Percentiles rank a stretch among this genome's conserved stretches.
Conservation (phyloP, 64 coral and sea anemone genomes). For the Actinia equina region DNA sequence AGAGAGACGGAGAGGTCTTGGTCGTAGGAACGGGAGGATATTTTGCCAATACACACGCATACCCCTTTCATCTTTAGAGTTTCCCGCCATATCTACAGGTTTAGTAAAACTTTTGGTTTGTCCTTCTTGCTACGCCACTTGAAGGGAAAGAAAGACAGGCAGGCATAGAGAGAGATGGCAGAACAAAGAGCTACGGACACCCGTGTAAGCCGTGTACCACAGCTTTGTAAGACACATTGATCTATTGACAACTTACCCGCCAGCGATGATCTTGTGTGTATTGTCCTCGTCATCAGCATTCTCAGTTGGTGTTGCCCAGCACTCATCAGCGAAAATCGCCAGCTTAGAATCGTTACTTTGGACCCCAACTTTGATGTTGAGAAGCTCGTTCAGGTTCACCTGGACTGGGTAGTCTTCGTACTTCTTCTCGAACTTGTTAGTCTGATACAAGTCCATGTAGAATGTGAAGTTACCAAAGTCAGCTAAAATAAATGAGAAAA, state of each 20-base stretch:
- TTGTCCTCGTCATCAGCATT: conserved; percentile 39
- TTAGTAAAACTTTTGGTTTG: no score
- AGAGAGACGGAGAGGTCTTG: not conserved
- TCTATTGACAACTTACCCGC: conserved; percentile 36
- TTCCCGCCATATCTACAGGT: no score
- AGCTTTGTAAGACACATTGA: no score
- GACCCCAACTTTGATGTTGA: conserved; percentile 46
- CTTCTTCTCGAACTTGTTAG: conserved; percentile 23
- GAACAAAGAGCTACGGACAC: no score
- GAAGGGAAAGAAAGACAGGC: no score
- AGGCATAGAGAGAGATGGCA: no score
- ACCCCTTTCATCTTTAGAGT: no score
- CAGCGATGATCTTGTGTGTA: conserved; percentile 45
- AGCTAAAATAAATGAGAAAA: conserved; percentile 35
- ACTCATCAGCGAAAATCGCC: conserved; percentile 48
- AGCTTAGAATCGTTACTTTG: conserved; percentile 61
- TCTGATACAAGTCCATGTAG: conserved; percentile 68
- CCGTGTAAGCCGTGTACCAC: no score
- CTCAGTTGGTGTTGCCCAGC: conserved; percentile 63
- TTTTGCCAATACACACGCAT: no score
- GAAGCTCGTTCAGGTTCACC: conserved; percentile 24
- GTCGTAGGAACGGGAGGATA: no score
- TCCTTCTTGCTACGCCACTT: no score
- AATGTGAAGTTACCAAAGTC: conserved; percentile 89
- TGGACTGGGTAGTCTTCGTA: conserved; percentile 43